phyloP scores from a whole-genome alignment of 2,113 vertebrate genomes.

The Menura novaehollandiae region DNA sequence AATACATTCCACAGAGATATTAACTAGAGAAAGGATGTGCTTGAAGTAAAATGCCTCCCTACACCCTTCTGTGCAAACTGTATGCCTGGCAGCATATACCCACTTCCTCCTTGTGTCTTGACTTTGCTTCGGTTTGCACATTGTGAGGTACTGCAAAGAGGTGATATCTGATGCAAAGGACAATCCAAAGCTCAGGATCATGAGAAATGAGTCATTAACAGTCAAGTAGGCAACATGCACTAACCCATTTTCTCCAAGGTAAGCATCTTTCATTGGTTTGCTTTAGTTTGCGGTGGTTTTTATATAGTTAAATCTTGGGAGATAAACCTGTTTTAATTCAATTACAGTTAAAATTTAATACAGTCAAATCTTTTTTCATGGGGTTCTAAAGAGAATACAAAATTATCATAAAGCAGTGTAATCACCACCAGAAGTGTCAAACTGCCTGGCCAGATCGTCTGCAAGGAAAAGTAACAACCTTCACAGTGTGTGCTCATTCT shows the following conservation, averaged over 20 bases:
- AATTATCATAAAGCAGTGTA: background rate
- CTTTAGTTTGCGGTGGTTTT: background rate
- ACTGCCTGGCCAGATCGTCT: background rate
- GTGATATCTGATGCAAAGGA: background rate
- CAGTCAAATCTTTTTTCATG: background rate
- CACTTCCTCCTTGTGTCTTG: background rate
- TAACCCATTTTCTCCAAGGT: background rate
- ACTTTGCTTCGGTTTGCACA: background rate
- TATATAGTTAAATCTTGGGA: background rate
- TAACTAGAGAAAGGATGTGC: background rate
- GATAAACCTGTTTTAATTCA: background rate
- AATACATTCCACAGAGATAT: background rate
- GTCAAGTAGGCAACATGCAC: background rate
- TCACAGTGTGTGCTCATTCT: background rate
- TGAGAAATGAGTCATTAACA: background rate
- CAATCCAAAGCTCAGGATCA: background rate
- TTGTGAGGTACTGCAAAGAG: background rate
- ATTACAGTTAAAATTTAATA: background rate
- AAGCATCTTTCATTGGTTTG: background rate
- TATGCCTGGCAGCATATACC: background rate
- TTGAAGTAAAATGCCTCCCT: background rate
- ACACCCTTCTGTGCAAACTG: background rate
- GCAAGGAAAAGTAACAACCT: background rate
- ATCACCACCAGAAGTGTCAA: background rate
- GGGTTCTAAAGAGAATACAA: background rate